Conservation (phyloP, 1,140 invertebrate species). For the Archivesica marissinica region DNA sequence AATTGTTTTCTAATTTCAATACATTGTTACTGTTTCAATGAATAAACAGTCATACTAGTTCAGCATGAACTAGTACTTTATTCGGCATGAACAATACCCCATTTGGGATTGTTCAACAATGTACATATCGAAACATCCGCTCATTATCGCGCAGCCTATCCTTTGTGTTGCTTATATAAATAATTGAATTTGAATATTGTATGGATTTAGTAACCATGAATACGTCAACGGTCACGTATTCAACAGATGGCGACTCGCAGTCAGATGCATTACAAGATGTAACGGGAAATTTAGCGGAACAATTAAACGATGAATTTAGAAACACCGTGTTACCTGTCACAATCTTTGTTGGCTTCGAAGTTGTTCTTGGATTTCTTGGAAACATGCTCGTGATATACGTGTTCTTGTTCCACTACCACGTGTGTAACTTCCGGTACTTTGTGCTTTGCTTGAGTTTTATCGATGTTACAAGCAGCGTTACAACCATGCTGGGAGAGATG, state of each 20-base stretch:
- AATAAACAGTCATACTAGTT: too few species aligned
- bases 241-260: background rate
- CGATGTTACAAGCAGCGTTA: constrained; percentile 66
- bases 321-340: constrained; percentile 54
- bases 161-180: too few species aligned
- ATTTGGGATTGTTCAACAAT: too few species aligned
- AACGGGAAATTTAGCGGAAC: constrained; percentile 36
- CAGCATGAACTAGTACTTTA: too few species aligned
- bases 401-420: constrained; percentile 59
- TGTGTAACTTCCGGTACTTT: constrained; percentile 67
- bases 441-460: constrained; percentile 68
- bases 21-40: too few species aligned
- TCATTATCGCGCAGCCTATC: background rate
- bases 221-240: background rate
- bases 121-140: too few species aligned
- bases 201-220: background rate
- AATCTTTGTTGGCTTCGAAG: constrained; percentile 60
- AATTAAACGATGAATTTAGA: constrained; percentile 59
- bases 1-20: too few species aligned
- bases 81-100: too few species aligned
- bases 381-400: constrained; percentile 70
- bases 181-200: too few species aligned
- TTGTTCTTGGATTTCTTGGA: constrained; percentile 63
- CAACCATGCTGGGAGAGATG: constrained; percentile 72
- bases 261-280: background rate